Conservation (phyloP, 2,888 invertebrate genomes). For the Epirrhoe tristata region DNA sequence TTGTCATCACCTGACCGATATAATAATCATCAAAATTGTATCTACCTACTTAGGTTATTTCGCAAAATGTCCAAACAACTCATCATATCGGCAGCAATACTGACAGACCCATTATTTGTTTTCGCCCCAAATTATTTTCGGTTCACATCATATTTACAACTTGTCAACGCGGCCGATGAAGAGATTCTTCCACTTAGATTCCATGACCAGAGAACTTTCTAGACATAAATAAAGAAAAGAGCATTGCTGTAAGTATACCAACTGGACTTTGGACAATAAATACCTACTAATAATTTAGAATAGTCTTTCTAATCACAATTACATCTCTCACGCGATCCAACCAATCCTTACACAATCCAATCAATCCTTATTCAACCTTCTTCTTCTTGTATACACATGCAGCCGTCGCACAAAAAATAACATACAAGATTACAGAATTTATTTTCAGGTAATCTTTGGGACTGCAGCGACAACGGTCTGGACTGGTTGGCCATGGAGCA, state of each 20-base stretch:
- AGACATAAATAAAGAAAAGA: no score
- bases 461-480: slow-evolving; percentile 86
- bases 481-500: slow-evolving; percentile 87
- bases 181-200: neutral
- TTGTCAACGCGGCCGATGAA: neutral
- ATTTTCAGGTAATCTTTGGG: slow-evolving; percentile 88
- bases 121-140: neutral
- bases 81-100: neutral
- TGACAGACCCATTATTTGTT: slow-evolving; percentile 4
- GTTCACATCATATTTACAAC: neutral
- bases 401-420: no score
- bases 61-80: slow-evolving; percentile 1
- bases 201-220: no score
- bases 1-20: neutral
- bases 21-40: neutral
- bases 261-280: no score
- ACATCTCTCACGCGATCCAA: no score
- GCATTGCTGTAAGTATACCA: no score
- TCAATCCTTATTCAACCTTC: no score
- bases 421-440: neutral
- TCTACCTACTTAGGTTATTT: neutral
- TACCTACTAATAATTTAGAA: no score
- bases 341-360: no score
- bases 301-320: no score
- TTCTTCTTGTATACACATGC: no score